Evolutionary conservation across 2,888 invertebrate species (phyloP).

Genomic region (Diaphora mendica): DNA sequence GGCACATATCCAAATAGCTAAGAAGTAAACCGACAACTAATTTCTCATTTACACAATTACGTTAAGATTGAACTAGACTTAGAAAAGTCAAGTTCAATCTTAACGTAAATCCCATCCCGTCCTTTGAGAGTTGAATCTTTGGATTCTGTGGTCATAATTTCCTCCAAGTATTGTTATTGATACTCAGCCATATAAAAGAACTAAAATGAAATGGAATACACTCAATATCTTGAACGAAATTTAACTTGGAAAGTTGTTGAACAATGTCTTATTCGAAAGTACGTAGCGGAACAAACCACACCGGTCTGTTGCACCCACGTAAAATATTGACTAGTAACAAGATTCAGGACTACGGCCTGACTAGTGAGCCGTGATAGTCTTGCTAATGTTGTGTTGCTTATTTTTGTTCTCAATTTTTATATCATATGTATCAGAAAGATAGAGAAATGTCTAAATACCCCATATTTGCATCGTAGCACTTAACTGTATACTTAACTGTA

Average conservation of each 20-base stretch:
- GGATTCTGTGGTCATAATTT: neutral
- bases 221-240: constrained; percentile 42
- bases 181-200: neutral
- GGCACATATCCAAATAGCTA: neutral
- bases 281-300: constrained; percentile 51
- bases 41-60: neutral
- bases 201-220: constrained; percentile 27
- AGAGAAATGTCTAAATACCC: neutral
- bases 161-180: neutral
- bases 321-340: constrained; percentile 70
- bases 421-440: neutral
- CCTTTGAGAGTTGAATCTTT: neutral
- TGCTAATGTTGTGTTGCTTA: constrained; percentile 34
- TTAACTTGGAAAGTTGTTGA: constrained; percentile 18
- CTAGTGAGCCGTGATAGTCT: constrained; percentile 45
- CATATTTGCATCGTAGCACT: neutral
- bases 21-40: neutral
- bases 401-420: neutral
- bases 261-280: constrained; percentile 33
- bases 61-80: neutral
- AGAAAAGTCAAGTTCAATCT: neutral
- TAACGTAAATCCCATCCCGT: neutral
- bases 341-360: constrained; percentile 46
- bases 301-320: constrained; percentile 66
- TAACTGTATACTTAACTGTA: too few relatives aligned